phyloP scores from a whole-genome alignment of 2,113 vertebrate genomes.

The Fulmarus glacialis region DNA sequence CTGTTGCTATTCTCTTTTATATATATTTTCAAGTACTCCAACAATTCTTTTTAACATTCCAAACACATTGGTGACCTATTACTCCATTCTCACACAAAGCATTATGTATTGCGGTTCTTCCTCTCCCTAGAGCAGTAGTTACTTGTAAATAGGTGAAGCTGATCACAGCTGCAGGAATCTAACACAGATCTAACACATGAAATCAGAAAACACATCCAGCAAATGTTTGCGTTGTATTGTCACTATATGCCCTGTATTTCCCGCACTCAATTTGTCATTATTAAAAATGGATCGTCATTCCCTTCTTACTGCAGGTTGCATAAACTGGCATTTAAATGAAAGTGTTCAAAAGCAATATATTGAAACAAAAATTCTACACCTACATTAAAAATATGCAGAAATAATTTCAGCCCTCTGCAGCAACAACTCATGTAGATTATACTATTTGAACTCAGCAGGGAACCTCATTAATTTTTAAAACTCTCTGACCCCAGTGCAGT shows the following conservation, averaged over 20 bases:
- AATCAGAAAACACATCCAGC: not conserved
- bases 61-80: not conserved
- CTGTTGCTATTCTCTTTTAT: not conserved
- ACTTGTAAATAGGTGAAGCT: conserved; percentile 7
- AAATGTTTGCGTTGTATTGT: not conserved
- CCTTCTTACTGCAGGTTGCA: not conserved
- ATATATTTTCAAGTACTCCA: not conserved
- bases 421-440: conserved; percentile 67
- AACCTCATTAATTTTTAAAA: conserved; percentile 85
- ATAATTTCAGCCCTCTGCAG: conserved; percentile 62
- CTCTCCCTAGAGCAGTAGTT: not conserved
- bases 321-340: conserved; percentile 19
- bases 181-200: not conserved
- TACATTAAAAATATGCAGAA: conserved; percentile 54
- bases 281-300: not conserved
- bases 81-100: not conserved
- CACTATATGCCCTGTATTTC: not conserved
- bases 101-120: not conserved
- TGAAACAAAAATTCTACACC: conserved; percentile 42
- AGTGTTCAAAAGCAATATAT: not conserved
- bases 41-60: not conserved
- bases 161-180: not conserved
- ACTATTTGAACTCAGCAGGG: conserved; percentile 76
- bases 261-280: not conserved
- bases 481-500: conserved; percentile 76